Percentiles rank a stretch among this genome's conserved stretches.
Conservation (phyloP, 2,797 vertebrate genomes). For the Orientallactaga sibirica region DNA sequence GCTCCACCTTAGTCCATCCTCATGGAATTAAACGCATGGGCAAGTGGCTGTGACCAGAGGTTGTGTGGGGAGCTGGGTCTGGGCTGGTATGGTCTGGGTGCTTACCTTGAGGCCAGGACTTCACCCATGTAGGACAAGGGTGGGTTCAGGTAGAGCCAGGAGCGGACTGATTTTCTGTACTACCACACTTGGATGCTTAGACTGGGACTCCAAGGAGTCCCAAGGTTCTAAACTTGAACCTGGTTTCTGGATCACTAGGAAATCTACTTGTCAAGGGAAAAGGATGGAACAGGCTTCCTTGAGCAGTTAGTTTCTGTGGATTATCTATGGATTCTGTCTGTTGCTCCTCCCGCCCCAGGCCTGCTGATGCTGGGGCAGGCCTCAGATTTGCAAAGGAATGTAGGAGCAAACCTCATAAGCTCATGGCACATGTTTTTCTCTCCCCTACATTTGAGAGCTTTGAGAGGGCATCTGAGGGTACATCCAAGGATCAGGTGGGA, state of each 20-base stretch:
- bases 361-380: accelerated
- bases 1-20: neutral
- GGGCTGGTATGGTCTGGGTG: neutral
- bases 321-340: accelerated
- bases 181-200: accelerated
- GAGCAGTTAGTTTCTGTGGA: neutral
- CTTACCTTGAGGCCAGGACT: accelerated
- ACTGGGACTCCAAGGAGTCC: neutral
- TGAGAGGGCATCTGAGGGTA: accelerated
- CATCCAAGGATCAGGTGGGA: accelerated
- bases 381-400: accelerated
- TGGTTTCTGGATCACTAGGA: neutral
- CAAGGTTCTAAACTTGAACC: neutral
- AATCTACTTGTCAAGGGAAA: neutral
- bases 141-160: neutral
- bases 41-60: neutral
- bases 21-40: accelerated
- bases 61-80: neutral
- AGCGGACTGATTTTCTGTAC: neutral
- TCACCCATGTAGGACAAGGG: neutral
- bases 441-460: too few relatives aligned
- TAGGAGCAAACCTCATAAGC: accelerated
- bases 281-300: accelerated
- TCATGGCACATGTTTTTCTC: accelerated
- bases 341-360: neutral